Percentiles rank a stretch among this genome's conserved stretches.
These are phyloP conservation scores for Sebastes trivittatus DNA, from an alignment of 2,797 vertebrate genomes.

Conservation along the genomic window DNA sequence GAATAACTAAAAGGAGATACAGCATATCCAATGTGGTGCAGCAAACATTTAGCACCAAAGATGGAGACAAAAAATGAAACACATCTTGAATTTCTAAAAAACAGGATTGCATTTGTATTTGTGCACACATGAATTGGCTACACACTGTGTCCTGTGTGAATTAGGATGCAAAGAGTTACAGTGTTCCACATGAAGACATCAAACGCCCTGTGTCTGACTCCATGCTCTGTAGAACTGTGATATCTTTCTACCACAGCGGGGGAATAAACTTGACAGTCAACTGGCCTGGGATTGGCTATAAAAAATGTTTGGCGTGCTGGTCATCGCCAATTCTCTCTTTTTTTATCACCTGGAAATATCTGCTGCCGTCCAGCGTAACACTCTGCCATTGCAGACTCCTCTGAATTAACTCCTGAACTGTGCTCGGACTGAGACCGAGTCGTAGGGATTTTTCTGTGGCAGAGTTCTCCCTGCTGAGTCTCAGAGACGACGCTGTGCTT, in stretches of 20 bases:
- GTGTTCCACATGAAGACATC: slow-evolving; percentile 25
- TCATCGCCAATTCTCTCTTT: slow-evolving; percentile 17
- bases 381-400: slow-evolving; percentile 41
- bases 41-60: neutral
- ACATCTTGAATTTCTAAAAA: neutral
- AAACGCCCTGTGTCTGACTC: neutral
- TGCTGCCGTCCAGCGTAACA: slow-evolving; percentile 24
- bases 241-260: slow-evolving; percentile 2
- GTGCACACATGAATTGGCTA: neutral
- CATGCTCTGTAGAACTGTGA: neutral
- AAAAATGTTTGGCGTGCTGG: slow-evolving; percentile 19
- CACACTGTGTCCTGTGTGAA: neutral
- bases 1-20: neutral
- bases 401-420: slow-evolving; percentile 64
- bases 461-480: slow-evolving; percentile 42
- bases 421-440: slow-evolving; percentile 50
- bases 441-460: slow-evolving; percentile 26
- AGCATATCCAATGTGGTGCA: neutral
- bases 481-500: slow-evolving; percentile 41
- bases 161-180: neutral
- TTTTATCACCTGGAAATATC: slow-evolving; percentile 40
- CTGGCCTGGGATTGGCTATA: slow-evolving; percentile 17
- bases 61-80: neutral
- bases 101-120: neutral
- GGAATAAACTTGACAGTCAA: slow-evolving; percentile 33